Evolutionary conservation across 2,888 invertebrate species (phyloP).

Genomic region (Agonum fuliginosum): DNA sequence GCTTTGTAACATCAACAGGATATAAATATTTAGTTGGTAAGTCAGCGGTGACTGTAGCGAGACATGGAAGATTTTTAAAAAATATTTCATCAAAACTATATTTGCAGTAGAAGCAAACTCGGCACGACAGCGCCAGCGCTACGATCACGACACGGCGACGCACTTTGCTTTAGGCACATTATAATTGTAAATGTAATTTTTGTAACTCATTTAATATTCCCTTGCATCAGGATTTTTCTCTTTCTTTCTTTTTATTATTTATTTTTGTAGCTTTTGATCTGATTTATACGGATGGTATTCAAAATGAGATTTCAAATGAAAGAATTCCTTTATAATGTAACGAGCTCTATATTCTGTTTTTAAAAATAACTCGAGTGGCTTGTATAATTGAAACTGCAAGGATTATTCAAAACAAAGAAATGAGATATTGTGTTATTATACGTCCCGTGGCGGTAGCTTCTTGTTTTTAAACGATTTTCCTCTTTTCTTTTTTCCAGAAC

Average conservation of each 20-base stretch:
- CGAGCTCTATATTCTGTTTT: constrained; percentile 54
- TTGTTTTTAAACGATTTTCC: constrained; percentile 30
- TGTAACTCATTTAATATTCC: constrained; percentile 59
- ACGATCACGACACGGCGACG: no score
- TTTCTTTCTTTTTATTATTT: constrained; percentile 53
- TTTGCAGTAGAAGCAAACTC: constrained; percentile 2
- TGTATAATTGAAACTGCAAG: constrained; percentile 54
- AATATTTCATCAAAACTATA: constrained; percentile 52
- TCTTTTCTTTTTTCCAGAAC: background rate
- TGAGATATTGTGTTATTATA: constrained; percentile 58
- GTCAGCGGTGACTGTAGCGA: constrained; percentile 11
- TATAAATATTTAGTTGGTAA: constrained; percentile 33
- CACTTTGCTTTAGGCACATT: constrained; percentile 48
- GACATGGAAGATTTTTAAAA: constrained; percentile 26
- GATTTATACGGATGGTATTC: constrained; percentile 56
- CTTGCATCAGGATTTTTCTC: constrained; percentile 53
- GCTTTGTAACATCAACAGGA: background rate
- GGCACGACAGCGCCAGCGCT: no score
- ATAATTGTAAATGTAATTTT: constrained; percentile 60
- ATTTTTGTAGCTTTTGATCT: constrained; percentile 58
- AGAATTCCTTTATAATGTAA: constrained; percentile 57
- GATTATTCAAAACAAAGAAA: constrained; percentile 59
- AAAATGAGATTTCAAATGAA: constrained; percentile 58
- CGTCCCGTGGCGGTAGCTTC: constrained; percentile 29
- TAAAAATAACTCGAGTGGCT: constrained; percentile 55